These are phyloP conservation scores for Sclerurus mexicanus DNA, from an alignment of 2,113 vertebrate genomes.

Conservation along the genomic window DNA sequence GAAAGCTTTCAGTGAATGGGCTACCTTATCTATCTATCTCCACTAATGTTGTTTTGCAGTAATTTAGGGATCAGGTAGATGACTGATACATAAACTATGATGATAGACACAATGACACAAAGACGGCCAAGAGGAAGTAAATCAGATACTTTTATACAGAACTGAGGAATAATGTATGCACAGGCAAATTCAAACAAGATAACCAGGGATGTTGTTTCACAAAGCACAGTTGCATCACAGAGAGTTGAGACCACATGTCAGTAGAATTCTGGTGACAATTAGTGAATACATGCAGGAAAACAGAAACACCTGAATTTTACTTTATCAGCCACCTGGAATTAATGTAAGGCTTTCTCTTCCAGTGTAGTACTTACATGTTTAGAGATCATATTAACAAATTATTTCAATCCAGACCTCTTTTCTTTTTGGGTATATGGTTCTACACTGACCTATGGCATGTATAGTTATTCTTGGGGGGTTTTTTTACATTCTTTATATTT, in stretches of 20 bases:
- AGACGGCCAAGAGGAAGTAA: neutral
- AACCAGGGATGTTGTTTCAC: neutral
- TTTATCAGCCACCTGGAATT: neutral
- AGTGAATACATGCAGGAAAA: neutral
- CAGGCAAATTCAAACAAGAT: neutral
- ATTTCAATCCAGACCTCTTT: neutral
- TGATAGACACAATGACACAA: neutral
- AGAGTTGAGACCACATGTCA: neutral
- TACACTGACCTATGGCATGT: neutral
- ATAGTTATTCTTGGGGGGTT: neutral
- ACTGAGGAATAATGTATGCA: neutral
- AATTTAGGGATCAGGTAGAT: neutral
- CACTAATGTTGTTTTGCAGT: too few species aligned
- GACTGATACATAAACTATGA: neutral
- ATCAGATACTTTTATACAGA: neutral
- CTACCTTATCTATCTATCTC: too few species aligned
- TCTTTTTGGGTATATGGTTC: neutral
- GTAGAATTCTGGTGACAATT: neutral
- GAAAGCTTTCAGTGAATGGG: too few species aligned
- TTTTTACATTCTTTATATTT: neutral
- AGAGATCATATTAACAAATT: neutral
- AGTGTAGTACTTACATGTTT: neutral
- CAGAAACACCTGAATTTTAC: neutral
- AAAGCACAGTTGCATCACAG: neutral
- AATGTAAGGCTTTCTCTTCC: neutral